Conservation (phyloP, 2,888 invertebrate species). For the Xestoiulus laeticollis region DNA sequence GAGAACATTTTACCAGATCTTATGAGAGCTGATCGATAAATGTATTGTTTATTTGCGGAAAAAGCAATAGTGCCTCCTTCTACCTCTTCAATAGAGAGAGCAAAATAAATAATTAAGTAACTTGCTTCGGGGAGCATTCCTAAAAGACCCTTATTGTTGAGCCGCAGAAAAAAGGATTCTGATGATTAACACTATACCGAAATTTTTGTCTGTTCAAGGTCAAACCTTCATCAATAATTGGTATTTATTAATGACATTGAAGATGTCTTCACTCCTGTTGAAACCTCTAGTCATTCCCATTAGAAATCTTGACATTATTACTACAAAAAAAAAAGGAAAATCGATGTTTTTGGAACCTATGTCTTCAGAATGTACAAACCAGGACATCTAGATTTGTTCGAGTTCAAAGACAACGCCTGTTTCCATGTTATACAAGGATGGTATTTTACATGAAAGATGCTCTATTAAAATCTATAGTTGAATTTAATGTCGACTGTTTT, state of each 20-base stretch:
- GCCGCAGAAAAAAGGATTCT: background rate
- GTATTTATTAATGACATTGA: conserved; percentile 9
- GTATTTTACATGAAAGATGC: no score
- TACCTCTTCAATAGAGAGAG: conserved; percentile 7
- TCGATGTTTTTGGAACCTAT: background rate
- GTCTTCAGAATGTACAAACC: background rate
- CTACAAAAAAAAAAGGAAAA: background rate
- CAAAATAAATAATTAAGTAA: conserved; percentile 23
- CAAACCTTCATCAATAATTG: background rate
- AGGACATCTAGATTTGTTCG: background rate
- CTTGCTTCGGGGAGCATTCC: conserved; percentile 7
- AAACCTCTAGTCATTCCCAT: background rate
- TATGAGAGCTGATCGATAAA: conserved; percentile 25
- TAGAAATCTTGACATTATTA: background rate
- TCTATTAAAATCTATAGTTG: background rate
- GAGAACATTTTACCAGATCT: background rate
- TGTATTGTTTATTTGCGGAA: conserved; percentile 7
- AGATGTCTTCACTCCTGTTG: background rate
- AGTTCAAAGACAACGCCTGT: background rate
- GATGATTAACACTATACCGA: background rate
- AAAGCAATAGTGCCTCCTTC: background rate
- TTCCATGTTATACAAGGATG: background rate
- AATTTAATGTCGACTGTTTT: background rate
- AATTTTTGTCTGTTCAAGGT: background rate
- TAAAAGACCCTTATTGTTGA: background rate